Percentiles rank a stretch among this genome's conserved stretches.
Evolutionary conservation across 2,113 vertebrate species (phyloP).

Genomic region (Caranx ignobilis): DNA sequence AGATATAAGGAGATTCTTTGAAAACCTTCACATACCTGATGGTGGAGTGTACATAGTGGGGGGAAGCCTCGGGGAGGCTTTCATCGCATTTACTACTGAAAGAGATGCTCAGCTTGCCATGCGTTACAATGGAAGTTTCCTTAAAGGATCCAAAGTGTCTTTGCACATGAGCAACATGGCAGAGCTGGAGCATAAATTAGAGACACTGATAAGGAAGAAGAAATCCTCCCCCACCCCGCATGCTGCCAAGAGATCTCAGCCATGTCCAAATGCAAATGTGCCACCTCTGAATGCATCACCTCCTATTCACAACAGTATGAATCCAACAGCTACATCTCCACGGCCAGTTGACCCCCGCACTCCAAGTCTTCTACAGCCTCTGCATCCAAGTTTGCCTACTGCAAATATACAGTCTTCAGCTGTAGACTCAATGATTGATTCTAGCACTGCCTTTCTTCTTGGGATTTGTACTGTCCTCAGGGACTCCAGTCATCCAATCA

Average conservation of each 20-base stretch:
- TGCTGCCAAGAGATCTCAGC: neutral
- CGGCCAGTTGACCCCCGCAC: neutral
- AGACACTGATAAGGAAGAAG: constrained; percentile 80
- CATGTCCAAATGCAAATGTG: constrained; percentile 39
- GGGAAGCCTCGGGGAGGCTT: constrained; percentile 92
- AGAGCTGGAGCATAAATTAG: constrained; percentile 90
- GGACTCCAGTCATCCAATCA: constrained; percentile 41
- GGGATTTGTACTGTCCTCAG: constrained; percentile 58
- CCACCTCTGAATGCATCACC: neutral
- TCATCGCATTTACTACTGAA: constrained; percentile 92
- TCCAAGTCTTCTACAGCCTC: neutral
- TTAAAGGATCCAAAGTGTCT: constrained; percentile 87
- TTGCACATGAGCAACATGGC: constrained; percentile 91
- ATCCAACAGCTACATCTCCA: neutral
- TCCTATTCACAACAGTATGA: neutral
- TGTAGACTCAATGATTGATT: constrained; percentile 12
- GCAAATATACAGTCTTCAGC: neutral
- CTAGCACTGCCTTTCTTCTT: constrained; percentile 61
- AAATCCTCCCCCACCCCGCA: neutral
- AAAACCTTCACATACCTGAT: constrained; percentile 90
- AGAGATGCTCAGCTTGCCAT: constrained; percentile 91
- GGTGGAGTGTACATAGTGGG: constrained; percentile 96
- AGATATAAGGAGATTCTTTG: constrained; percentile 94
- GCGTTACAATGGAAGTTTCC: constrained; percentile 85
- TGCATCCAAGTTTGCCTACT: constrained; percentile 39